Evolutionary conservation across 2,797 vertebrate species (phyloP), one percentile per base, ranked within the genome.

Genomic region (Ctenosaura bakeri): DNA sequence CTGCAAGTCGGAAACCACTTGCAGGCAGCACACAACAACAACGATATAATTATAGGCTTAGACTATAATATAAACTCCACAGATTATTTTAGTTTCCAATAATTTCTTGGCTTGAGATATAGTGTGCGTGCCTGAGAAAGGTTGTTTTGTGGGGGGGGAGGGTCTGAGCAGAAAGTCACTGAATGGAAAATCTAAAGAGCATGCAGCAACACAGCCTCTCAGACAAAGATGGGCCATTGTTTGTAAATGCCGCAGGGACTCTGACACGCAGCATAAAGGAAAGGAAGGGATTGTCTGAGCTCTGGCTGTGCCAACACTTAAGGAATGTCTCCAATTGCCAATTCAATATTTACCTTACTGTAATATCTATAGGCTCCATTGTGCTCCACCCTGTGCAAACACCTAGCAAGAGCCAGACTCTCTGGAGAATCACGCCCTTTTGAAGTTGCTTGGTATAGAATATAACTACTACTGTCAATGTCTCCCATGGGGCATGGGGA

Each of bases 281-380:
- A 77, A 35, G 35, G 26, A 84, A 66, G n/a, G n/a, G 89, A 50
- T 86, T 82, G 78, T 35, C 66, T 22, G 64, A 42, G 50, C 59
- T 22, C 85, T 87, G 20, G 42, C 86, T 64, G 8, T 87, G 80
- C 35, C 62, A 69, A 71, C 59, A 7, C 59, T 66, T 59, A 71
- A 83, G 81, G 90, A 88, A 90, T 90, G 86, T 56, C 71, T 88
- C 86, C 69, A 46, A 69, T 88, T 71, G 81, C 86, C 90, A 83
- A 77, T 78, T 88, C 81, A 90, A 88, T 90, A 88, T 90, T 88
- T 78, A 88, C 81, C 32, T 87, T 90, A 83, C 86, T 69, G 74
- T 88, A 78, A 83, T 84, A 56, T 38, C 66, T 9, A 64, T 29
- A 69, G 90, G 86, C 81, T 62, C 42, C 74, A 66, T 77, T 78